Evolutionary conservation across 2,888 invertebrate genomes (phyloP), one percentile per base, ranked within the genome.

Genomic region (Hipparchia sbordonii): DNA sequence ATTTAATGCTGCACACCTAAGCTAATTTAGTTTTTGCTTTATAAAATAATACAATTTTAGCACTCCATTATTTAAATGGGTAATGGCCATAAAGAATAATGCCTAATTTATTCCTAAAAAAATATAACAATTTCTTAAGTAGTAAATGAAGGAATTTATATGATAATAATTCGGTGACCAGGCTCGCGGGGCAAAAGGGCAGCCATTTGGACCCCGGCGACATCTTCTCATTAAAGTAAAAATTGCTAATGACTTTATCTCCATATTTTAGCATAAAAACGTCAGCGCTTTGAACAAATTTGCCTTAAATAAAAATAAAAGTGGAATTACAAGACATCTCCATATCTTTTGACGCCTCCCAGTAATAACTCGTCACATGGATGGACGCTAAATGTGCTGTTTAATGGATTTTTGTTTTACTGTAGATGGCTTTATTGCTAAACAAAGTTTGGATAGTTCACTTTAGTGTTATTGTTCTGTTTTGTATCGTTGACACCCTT

Each of bases 191-290:
- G 78, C 78, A 81, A 82, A 39, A 84, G 82, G 84, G 80, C 79
- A 76, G 82, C 81, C 80, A 84, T 82, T 84, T 79, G 81, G 82
- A 80, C 80, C 81, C 80, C 72, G 77, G 81, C 83, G 88, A 88
- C 89, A 86, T 89, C 86, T 87, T 88, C 88, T 89, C 86, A 89
- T 91, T 90, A 88, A 86, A 90, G 74, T 77, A 78, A 79, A 80
- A 92, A 90, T 89, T 89, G 87, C 87, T 91, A 92, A 93, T 91
- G 91, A 88, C 88, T 86, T 85, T 84, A 93, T 93, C 87, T 91
- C 88, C 93, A 93, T 92, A 90, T 88, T 90, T 93, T 93, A 86
- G 88, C 93, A 91, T 93, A 87, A 89, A 90, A 85, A 88, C 85
- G 87, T 91, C 89, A 89, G 85, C 87, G 80, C 86, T 88, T 85